A percentile compares a stretch with the other conserved stretches of the same genome.
These are phyloP conservation scores for Euleptes europaea DNA, from an alignment of 2,113 vertebrate species.

Conservation along the genomic window DNA sequence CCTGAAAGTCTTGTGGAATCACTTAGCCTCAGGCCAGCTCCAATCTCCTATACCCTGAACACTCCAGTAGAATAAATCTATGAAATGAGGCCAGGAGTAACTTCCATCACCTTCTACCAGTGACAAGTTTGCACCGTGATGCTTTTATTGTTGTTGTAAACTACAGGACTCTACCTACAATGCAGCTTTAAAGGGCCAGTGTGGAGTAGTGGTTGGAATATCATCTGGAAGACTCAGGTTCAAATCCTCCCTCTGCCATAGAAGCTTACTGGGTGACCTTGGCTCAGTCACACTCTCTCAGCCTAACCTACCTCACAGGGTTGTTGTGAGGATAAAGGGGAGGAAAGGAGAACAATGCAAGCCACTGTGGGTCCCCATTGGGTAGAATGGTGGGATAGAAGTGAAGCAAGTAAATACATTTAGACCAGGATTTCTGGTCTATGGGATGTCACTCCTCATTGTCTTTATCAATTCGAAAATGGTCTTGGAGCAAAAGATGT, in stretches of 20 bases:
- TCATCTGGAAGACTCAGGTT: too few species aligned
- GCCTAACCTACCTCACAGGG: too few species aligned
- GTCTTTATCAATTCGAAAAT: neutral
- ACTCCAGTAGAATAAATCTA: neutral
- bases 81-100: neutral
- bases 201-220: too few species aligned
- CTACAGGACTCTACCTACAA: neutral
- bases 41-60: neutral
- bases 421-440: neutral
- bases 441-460: neutral
- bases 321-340: too few species aligned
- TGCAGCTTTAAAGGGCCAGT: neutral
- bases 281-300: too few species aligned
- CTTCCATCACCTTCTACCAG: neutral
- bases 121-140: neutral
- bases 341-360: too few species aligned
- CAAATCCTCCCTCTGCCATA: too few species aligned
- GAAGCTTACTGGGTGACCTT: too few species aligned
- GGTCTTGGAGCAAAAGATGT: neutral
- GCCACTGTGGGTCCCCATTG: too few species aligned
- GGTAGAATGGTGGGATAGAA: too few species aligned
- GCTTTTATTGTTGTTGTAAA: neutral
- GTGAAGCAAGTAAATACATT: too few species aligned
- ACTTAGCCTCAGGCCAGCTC: neutral
- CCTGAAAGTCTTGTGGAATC: neutral